Conservation (phyloP, 1,140 invertebrate genomes). For the Berghia stephanieae region DNA sequence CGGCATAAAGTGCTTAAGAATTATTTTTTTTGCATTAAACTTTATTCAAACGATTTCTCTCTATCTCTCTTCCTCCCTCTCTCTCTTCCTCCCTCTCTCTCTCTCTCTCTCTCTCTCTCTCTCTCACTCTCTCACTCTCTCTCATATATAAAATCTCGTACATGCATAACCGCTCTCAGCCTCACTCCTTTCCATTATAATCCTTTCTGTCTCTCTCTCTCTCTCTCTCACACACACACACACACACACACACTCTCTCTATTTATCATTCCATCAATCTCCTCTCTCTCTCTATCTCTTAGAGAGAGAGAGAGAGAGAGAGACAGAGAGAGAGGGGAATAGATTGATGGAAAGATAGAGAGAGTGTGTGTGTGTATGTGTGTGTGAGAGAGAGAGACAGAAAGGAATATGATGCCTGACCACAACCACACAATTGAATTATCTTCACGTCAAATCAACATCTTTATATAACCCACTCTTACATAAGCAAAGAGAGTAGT, state of each 20-base stretch:
- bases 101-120: background rate
- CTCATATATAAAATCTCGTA: background rate
- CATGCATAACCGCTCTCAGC: background rate
- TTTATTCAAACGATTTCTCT: too few relatives aligned
- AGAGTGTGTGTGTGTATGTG: too few relatives aligned
- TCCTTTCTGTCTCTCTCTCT: constrained; percentile 3
- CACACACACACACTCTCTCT: background rate
- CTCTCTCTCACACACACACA: background rate
- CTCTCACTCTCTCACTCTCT: background rate
- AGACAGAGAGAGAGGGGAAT: background rate
- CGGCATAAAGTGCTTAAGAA: too few relatives aligned
- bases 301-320: too few relatives aligned
- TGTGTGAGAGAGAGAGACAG: background rate
- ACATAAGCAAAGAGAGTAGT: background rate
- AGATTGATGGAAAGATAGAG: too few relatives aligned
- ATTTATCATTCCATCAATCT: background rate
- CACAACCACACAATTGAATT: background rate
- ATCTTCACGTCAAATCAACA: background rate
- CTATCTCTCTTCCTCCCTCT: background rate
- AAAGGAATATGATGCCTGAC: background rate
- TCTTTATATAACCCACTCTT: background rate
- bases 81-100: background rate
- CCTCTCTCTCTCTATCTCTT: too few relatives aligned
- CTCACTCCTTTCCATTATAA: background rate
- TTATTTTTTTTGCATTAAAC: too few relatives aligned